A percentile compares a stretch with the other conserved stretches of the same genome.
These are phyloP conservation scores for Machimus atricapillus DNA, from an alignment of 2,888 invertebrate genomes.

Conservation along the genomic window DNA sequence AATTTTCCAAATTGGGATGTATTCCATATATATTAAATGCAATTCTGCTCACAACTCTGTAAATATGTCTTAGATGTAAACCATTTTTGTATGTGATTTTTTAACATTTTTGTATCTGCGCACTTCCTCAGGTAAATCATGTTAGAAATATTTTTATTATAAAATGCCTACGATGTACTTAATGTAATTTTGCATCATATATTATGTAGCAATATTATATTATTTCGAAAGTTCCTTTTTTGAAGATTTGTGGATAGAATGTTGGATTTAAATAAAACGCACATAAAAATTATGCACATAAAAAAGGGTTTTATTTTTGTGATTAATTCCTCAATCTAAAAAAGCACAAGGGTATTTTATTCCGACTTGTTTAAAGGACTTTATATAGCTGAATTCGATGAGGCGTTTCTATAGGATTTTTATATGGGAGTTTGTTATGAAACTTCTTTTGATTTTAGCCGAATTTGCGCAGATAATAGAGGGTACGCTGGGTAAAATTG, in stretches of 20 bases:
- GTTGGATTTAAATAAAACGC: not conserved
- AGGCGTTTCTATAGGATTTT: no score
- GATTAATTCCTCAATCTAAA: not conserved
- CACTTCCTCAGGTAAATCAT: not conserved
- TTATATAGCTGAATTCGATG: no score
- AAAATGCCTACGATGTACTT: not conserved
- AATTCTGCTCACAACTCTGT: not conserved
- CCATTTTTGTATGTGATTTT: not conserved
- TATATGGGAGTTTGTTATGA: no score
- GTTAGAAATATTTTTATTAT: not conserved
- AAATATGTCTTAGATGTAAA: not conserved
- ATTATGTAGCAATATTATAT: not conserved
- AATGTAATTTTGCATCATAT: not conserved
- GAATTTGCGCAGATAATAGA: no score
- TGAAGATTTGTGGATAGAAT: not conserved
- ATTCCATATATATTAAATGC: not conserved
- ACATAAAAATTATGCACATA: not conserved
- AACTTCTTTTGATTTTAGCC: no score
- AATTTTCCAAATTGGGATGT: not conserved
- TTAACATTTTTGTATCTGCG: not conserved
- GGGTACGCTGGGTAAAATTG: no score
- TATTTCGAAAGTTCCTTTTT: not conserved
- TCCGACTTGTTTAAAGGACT: no score
- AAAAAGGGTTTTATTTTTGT: not conserved
- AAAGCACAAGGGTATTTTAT: no score